phyloP scores from a whole-genome alignment of 2,888 invertebrate species.

The Drosophila picticornis region DNA sequence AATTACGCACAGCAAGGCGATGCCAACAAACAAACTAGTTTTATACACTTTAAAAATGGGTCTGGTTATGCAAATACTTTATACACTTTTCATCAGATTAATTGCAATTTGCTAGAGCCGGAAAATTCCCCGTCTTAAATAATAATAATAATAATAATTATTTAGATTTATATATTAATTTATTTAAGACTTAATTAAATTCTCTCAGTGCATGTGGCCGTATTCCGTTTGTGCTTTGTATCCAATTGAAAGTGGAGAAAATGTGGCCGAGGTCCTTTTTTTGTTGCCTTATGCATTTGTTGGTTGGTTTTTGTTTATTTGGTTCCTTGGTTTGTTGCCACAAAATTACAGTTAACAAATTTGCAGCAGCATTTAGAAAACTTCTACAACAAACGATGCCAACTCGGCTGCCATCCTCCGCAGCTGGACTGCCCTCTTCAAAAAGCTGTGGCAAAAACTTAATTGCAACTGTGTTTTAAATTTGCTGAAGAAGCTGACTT shows the following conservation, averaged over 20 bases:
- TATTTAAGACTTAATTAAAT: not conserved
- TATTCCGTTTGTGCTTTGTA: conserved; percentile 29
- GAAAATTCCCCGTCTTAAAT: not conserved
- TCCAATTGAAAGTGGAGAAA: conserved; percentile 37
- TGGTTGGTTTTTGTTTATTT: conserved; percentile 18
- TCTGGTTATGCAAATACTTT: too few species aligned
- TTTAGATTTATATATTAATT: not conserved
- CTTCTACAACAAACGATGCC: conserved; percentile 25
- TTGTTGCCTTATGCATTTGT: conserved; percentile 31
- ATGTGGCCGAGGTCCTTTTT: conserved; percentile 19
- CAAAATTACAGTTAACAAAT: conserved; percentile 65
- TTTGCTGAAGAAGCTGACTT: conserved; percentile 6
- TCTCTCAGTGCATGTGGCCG: conserved; percentile 32
- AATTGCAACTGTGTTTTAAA: conserved; percentile 42
- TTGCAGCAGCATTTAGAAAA: conserved; percentile 53
- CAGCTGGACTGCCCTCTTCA: conserved; percentile 4
- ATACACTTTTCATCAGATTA: not conserved
- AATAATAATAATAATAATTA: too few species aligned
- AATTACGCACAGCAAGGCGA: conserved; percentile 43
- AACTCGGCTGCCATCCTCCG: conserved; percentile 4
- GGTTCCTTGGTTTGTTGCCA: conserved; percentile 35
- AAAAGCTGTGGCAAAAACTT: conserved; percentile 33
- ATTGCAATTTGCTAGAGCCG: not conserved
- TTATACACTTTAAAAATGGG: conserved; percentile 31
- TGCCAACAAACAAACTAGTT: conserved; percentile 11